Evolutionary conservation across 2,888 invertebrate species (phyloP).

Genomic region (Sarcophaga caerulescens): DNA sequence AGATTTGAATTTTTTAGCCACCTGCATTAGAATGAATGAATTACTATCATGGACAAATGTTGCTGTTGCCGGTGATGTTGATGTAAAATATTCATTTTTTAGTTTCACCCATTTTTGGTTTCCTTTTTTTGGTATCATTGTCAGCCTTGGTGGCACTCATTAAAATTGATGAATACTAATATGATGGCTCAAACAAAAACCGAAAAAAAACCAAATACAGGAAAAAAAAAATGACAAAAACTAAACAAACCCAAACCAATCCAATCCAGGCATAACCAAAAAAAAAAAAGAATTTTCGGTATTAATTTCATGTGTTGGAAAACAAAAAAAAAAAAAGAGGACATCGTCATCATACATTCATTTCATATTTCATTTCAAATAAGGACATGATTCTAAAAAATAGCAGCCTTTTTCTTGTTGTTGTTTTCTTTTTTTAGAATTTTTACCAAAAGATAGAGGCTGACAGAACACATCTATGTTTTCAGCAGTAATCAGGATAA

Average conservation of each 20-base stretch:
- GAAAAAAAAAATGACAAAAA: conserved; percentile 57
- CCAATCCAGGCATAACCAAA: background rate
- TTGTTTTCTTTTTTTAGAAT: background rate
- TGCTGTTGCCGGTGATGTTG: conserved; percentile 13
- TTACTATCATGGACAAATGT: conserved; percentile 26
- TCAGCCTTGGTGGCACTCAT: conserved; percentile 57
- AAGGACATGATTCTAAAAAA: conserved; percentile 38
- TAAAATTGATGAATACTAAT: conserved; percentile 70
- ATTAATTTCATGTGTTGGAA: conserved; percentile 54
- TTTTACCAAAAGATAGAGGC: conserved; percentile 32
- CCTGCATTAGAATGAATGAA: conserved; percentile 28
- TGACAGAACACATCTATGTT: conserved; percentile 54
- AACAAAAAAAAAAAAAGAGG: conserved; percentile 34
- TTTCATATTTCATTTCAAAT: conserved; percentile 60
- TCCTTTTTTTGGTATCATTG: conserved; percentile 30
- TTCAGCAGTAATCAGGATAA: conserved; percentile 42
- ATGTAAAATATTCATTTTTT: conserved; percentile 57
- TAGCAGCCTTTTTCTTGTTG: conserved; percentile 22
- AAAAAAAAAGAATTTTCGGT: conserved; percentile 29
- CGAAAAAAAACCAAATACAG: no score
- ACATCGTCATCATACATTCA: conserved; percentile 50
- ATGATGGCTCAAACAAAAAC: conserved; percentile 31
- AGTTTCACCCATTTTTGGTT: conserved; percentile 3
- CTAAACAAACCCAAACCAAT: conserved; percentile 69
- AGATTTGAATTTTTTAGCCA: conserved; percentile 26